Percentiles rank a stretch among this genome's conserved stretches.
phyloP scores from a whole-genome alignment of 2,113 vertebrate species.

The Sturnira hondurensis region DNA sequence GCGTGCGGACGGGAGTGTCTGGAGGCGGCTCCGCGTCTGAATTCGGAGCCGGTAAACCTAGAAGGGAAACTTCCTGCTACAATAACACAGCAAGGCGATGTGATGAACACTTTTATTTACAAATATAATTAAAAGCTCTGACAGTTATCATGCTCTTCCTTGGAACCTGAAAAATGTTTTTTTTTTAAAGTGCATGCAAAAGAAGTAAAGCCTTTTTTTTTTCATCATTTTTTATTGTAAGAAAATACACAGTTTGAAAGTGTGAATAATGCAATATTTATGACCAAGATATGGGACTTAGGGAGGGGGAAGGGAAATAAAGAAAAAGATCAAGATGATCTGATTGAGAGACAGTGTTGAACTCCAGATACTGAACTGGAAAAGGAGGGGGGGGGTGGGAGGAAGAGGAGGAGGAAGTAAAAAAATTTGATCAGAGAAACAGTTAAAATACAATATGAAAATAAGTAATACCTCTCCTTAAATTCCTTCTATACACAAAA shows the following conservation, averaged over 20 bases:
- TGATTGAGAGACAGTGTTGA: constrained; percentile 80
- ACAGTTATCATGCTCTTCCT: constrained; percentile 94
- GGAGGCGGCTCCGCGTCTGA: background rate
- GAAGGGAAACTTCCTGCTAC: constrained; percentile 61
- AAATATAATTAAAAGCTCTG: constrained; percentile 99
- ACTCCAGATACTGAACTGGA: constrained; percentile 85
- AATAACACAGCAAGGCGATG: constrained; percentile 85
- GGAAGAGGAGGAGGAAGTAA: constrained; percentile 82
- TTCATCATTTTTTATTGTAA: constrained; percentile 90
- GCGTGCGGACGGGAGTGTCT: rapidly evolving
- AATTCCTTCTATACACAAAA: constrained; percentile 99
- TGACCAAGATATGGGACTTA: constrained; percentile 82
- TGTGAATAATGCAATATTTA: constrained; percentile 91
- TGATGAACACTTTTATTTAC: constrained; percentile 99
- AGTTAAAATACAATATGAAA: constrained; percentile 99
- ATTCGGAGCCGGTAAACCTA: constrained; percentile 1
- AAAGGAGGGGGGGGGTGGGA: constrained; percentile 62
- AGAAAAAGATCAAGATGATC: constrained; percentile 79
- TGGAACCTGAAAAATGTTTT: constrained; percentile 88
- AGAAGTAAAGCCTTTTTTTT: constrained; percentile 95
- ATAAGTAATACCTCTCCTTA: constrained; percentile 99
- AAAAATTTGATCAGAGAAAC: constrained; percentile 92
- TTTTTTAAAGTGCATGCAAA: constrained; percentile 98
- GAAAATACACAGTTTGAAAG: constrained; percentile 96
- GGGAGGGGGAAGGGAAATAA: constrained; percentile 73